phyloP scores from a whole-genome alignment of 2,797 vertebrate genomes.

The Amblyraja radiata region DNA sequence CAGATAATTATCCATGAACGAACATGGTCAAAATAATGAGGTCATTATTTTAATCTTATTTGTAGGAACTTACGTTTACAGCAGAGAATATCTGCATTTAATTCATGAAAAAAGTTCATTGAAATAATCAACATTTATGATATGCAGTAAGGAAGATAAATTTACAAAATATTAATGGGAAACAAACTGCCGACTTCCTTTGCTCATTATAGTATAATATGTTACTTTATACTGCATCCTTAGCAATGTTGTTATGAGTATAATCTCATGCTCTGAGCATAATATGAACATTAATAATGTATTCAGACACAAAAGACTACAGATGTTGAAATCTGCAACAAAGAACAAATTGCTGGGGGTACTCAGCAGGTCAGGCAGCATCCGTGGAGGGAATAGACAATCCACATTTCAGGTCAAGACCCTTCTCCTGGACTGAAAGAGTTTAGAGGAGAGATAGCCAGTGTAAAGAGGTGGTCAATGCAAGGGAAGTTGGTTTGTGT shows the following conservation, averaged over 20 bases:
- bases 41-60: background rate
- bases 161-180: background rate
- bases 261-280: background rate
- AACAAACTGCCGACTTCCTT: background rate
- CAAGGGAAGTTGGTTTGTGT: too few relatives aligned
- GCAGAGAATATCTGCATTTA: background rate
- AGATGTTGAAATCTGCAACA: too few relatives aligned
- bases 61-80: background rate
- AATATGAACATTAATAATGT: background rate
- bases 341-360: too few relatives aligned
- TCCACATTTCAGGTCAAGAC: too few relatives aligned
- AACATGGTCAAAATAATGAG: background rate
- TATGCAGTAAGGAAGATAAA: background rate
- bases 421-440: too few relatives aligned
- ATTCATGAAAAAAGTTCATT: background rate
- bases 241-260: background rate
- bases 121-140: background rate
- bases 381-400: too few relatives aligned
- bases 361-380: too few relatives aligned
- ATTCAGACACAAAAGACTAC: background rate
- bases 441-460: too few relatives aligned
- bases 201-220: background rate
- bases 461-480: too few relatives aligned
- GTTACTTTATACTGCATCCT: background rate
- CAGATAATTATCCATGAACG: background rate